Evolutionary conservation across 2,797 vertebrate genomes (phyloP), one percentile per base, ranked within the genome.

Genomic region (Bucorvus abyssinicus): DNA sequence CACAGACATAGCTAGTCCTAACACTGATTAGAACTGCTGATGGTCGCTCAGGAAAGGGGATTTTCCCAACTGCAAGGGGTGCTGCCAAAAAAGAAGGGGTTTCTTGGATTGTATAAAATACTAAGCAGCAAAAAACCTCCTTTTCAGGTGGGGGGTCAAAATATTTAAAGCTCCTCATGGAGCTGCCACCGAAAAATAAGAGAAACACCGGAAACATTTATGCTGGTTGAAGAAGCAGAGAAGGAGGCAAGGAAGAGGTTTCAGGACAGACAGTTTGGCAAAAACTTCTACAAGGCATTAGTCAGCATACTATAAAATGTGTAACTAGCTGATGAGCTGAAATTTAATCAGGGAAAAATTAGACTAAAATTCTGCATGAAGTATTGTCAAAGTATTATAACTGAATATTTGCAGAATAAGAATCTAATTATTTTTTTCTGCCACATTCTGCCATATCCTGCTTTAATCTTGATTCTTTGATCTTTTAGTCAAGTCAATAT

Each of bases 391-490:
- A 91, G 30, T 52, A 80, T 38, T 77, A 38, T 57, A 88, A 80
- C 55, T 77, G 16, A 89, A 14, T 83, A 69, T 78, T 71, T 78
- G 9, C 55, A 69, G 63, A 89, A 90, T 52, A 93, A 63, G 49
- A 69, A 86, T 65, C 73, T 82, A 83, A 86, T 91, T 88, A 76
- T 68, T 84, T 89, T 87, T 80, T 87, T 44, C 67, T 63, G 69
- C 7, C 70, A 71, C 57, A 68, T 84, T 88, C 84, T 84, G 45
- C 15, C 42, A 65, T 85, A 94, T 57, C 40, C 29, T 57, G 14
- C 87, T 95, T 95, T 93, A 94, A 94, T 94, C 88, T 94, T 60
- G 17, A 87, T 86, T 89, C 87, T 95, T 96, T 88, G 59, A 93
- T 93, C 76, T 65, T 81, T 21, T n/a, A 86, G 57, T 61, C 14